Conservation (phyloP, 2,113 vertebrate genomes). For the Camarhynchus parvulus region DNA sequence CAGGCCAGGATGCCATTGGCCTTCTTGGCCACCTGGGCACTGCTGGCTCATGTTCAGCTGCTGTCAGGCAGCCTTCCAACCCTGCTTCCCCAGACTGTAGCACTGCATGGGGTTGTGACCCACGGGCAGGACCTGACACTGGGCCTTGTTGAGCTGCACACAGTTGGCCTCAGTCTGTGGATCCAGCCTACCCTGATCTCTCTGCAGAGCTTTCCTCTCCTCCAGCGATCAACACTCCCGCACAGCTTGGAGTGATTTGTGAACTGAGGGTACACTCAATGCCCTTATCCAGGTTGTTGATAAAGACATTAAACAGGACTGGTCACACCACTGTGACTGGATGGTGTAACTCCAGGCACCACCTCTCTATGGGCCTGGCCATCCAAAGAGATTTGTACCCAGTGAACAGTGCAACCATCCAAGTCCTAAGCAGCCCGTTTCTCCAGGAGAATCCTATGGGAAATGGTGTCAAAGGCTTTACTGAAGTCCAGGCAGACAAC, state of each 20-base stretch:
- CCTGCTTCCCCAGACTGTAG: background rate
- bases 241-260: background rate
- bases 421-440: background rate
- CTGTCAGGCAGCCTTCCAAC: background rate
- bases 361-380: background rate
- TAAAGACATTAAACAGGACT: background rate
- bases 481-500: background rate
- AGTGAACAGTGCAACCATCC: background rate
- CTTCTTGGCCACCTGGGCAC: background rate
- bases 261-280: background rate
- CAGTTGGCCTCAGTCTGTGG: accelerated
- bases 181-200: background rate
- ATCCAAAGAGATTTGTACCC: background rate
- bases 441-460: background rate
- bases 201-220: background rate
- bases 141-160: background rate
- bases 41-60: background rate
- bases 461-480: background rate
- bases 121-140: background rate
- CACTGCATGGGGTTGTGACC: background rate
- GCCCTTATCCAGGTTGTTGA: background rate
- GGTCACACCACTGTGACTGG: background rate
- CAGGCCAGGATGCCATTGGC: background rate
- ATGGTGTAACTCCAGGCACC: background rate
- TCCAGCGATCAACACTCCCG: background rate